phyloP scores from a whole-genome alignment of 2,888 invertebrate species.

The Tipula confusa region DNA sequence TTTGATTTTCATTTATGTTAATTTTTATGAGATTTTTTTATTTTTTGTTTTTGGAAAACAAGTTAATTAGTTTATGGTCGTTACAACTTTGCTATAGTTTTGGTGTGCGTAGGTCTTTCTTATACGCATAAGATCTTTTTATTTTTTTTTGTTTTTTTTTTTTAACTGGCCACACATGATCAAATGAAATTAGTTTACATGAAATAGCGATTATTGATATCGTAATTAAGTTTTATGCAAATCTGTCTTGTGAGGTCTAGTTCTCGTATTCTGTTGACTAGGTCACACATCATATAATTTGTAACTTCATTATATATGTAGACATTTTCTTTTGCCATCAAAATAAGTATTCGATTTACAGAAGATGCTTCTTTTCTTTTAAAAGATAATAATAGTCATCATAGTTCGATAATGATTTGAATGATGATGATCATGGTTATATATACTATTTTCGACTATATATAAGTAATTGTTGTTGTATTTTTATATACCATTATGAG shows the following conservation, averaged over 20 bases:
- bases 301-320: neutral
- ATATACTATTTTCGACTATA: neutral
- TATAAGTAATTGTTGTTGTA: neutral
- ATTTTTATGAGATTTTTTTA: conserved; percentile 7
- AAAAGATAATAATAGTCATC: neutral
- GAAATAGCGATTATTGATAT: neutral
- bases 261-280: neutral
- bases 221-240: neutral
- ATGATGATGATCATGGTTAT: neutral
- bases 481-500: neutral
- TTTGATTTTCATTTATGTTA: neutral
- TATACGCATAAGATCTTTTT: no score
- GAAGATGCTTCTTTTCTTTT: neutral
- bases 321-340: neutral
- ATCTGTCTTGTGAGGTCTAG: neutral
- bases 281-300: neutral
- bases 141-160: no score
- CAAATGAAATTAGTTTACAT: neutral
- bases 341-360: neutral
- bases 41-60: neutral
- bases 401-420: neutral
- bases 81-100: neutral
- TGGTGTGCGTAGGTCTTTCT: neutral
- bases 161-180: neutral
- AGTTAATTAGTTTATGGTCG: neutral